Percentiles rank a stretch among this genome's conserved stretches.
Evolutionary conservation across 2,113 vertebrate genomes (phyloP).

Genomic region (Archocentrus centrarchus): DNA sequence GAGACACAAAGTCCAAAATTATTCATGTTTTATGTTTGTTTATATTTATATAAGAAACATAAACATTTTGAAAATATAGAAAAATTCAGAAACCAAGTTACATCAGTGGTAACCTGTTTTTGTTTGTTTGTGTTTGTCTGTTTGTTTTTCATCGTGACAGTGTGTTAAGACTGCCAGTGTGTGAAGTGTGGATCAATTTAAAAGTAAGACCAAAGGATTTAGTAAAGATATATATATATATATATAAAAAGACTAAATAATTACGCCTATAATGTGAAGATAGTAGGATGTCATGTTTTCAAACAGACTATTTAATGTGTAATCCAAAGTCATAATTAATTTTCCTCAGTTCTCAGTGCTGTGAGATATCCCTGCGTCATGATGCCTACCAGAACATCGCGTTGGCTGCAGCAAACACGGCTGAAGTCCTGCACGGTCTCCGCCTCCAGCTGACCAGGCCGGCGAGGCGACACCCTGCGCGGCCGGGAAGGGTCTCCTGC

Average conservation of each 20-base stretch:
- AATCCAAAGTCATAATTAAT: neutral
- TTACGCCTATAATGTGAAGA: neutral
- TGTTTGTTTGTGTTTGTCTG: too few relatives aligned
- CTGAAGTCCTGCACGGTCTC: constrained; percentile 83
- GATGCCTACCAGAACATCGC: constrained; percentile 67
- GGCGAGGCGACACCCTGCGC: constrained; percentile 25
- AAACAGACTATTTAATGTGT: neutral
- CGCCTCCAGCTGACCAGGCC: constrained; percentile 82
- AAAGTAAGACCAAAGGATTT: neutral
- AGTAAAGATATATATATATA: neutral
- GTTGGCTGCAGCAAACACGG: constrained; percentile 85
- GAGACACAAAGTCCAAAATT: neutral
- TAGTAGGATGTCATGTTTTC: fast-evolving
- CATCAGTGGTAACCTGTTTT: too few relatives aligned
- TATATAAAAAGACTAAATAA: neutral
- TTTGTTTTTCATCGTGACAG: fast-evolving
- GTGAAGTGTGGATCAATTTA: neutral
- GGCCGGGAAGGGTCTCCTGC: constrained; percentile 14
- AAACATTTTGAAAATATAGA: neutral
- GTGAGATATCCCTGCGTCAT: constrained; percentile 63
- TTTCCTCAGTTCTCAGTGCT: neutral
- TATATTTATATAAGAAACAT: neutral
- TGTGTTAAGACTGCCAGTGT: neutral
- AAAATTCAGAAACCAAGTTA: neutral
- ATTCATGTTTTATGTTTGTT: fast-evolving